Conservation (phyloP, 2,797 vertebrate species). For the Gymnothorax reevesii region DNA sequence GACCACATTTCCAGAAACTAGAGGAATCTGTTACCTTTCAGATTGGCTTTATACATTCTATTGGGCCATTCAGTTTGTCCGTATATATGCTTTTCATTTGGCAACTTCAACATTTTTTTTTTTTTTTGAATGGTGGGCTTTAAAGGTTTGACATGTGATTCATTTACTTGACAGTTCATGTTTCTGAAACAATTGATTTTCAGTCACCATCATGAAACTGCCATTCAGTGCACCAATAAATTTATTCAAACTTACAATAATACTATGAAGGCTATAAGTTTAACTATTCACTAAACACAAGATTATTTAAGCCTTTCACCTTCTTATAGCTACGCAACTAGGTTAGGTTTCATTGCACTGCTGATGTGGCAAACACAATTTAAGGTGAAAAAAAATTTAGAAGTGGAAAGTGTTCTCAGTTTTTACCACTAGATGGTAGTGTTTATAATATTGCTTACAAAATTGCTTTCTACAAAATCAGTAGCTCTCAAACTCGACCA, state of each 20-base stretch:
- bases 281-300: not conserved
- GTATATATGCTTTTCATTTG: too few relatives aligned
- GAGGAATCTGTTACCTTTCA: too few relatives aligned
- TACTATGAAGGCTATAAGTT: not conserved
- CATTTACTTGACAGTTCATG: not conserved
- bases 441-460: constrained; percentile 1
- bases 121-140: not conserved
- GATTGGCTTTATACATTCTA: too few relatives aligned
- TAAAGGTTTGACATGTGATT: not conserved
- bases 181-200: not conserved
- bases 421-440: constrained; percentile 63
- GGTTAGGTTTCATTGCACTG: not conserved
- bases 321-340: not conserved
- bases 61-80: too few relatives aligned
- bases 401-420: not conserved
- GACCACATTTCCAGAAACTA: too few relatives aligned
- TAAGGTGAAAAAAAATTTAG: not conserved
- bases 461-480: too few relatives aligned
- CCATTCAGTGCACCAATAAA: not conserved
- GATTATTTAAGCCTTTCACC: not conserved
- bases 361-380: not conserved
- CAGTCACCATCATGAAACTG: not conserved
- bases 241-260: not conserved
- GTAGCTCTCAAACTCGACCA: too few relatives aligned
- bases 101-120: too few relatives aligned